Conservation (phyloP, 2,797 vertebrate genomes). For the Eulemur rubriventer region DNA sequence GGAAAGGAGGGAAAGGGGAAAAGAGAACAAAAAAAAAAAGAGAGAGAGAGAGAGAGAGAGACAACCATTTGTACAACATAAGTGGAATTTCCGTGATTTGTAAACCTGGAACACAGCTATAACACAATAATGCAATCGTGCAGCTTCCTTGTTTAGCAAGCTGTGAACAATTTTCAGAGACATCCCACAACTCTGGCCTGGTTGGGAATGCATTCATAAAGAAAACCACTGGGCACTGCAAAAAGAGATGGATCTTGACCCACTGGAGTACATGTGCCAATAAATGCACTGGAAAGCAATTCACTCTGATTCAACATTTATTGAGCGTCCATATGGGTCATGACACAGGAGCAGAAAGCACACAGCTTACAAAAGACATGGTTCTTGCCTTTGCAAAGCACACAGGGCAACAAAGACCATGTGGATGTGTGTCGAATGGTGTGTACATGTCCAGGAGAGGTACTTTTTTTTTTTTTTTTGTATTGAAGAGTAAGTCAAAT, state of each 20-base stretch:
- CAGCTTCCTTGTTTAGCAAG: conserved; percentile 51
- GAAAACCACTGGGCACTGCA: conserved; percentile 36
- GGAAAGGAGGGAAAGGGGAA: too few relatives aligned
- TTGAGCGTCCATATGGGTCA: background rate
- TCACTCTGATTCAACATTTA: conserved; percentile 24
- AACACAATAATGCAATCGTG: conserved; percentile 1
- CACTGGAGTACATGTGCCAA: conserved; percentile 14
- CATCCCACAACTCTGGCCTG: conserved; percentile 22
- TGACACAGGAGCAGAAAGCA: background rate
- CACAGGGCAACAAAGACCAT: background rate
- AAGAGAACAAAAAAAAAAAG: background rate
- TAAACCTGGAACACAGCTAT: background rate
- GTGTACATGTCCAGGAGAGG: background rate
- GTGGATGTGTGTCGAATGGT: background rate
- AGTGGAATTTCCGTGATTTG: conserved; percentile 8
- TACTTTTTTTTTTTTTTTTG: background rate
- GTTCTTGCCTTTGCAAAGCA: background rate
- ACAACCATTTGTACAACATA: background rate
- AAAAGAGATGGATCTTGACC: conserved; percentile 35
- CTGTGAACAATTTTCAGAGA: conserved; percentile 59
- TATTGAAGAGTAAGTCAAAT: background rate
- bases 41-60: background rate
- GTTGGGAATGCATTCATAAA: conserved; percentile 27
- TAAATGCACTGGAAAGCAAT: conserved; percentile 51
- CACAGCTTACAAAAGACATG: background rate